Evolutionary conservation across 2,888 invertebrate genomes (phyloP), one percentile per base, ranked within the genome.

Genomic region (Athrips mouffetella): DNA sequence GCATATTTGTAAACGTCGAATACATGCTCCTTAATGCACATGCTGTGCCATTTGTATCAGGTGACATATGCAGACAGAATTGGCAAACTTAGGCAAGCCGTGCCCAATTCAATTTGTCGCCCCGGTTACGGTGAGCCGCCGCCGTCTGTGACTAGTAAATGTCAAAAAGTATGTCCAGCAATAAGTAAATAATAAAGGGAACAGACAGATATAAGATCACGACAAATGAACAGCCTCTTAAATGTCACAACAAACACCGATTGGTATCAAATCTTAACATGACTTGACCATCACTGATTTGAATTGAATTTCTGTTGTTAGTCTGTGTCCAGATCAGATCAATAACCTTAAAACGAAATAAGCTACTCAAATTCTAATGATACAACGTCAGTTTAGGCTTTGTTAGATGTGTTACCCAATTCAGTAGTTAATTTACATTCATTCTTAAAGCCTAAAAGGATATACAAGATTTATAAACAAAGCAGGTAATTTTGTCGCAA

Each of bases 81-180:
- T 16, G 29, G 47, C 11, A 44, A 45, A 51, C 42, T 30, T 51
- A 48, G 49, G 51, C 46, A 33, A 54, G 57, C 58, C 60, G 49
- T 59, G 53, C 48, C 59, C 51, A 65, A 67, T 63, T 50, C 48
- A 58, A 63, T 67, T 63, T 58, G 53, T 54, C 54, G 60, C 52
- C 60, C 62, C 52, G 55, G 59, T 53, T 66, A 53, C 52, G 50
- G 47, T 58, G 56, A 25, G 49, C 47, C 50, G 49, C 44, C n/a
- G 49, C 35, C 52, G 48, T 40, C 48, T 42, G 35, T 25, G 35
- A 20, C 29, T 44, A 30, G 16, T 27, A 45, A 45, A 45, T 42
- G 29, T n/a, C 29, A 29, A 30, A 11, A 4, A 42, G n/a, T 13
- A 18, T 11, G 21, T 20, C 7, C 8, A 11, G 1, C n/a, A 21